A percentile compares a stretch with the other conserved stretches of the same genome.
Conservation (phyloP, 2,888 invertebrate species). For the Tiliacea citrago region DNA sequence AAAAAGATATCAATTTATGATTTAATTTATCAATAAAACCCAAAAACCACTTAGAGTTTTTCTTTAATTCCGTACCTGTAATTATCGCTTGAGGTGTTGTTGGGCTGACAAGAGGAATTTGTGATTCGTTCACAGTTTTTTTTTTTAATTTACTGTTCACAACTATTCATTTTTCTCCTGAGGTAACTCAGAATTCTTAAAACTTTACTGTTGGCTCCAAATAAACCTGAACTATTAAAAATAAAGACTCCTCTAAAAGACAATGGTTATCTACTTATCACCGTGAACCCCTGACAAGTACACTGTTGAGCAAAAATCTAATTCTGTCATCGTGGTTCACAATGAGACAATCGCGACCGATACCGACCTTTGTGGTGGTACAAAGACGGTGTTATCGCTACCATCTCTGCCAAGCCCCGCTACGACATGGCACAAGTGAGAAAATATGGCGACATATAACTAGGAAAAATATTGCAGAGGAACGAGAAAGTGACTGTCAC, state of each 20-base stretch:
- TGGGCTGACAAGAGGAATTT: not conserved
- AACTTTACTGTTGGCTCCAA: not conserved
- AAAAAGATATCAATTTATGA: not conserved
- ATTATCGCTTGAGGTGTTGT: not conserved
- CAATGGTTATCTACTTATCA: constrained; percentile 42
- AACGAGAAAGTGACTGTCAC: not conserved
- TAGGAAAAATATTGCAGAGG: not conserved
- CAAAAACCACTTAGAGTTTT: not conserved
- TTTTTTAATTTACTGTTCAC: not conserved
- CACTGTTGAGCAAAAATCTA: constrained; percentile 68
- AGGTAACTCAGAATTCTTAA: no score
- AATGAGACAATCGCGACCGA: constrained; percentile 75
- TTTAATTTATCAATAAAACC: constrained; percentile 9
- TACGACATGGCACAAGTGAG: constrained; percentile 63
- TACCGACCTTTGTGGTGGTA: constrained; percentile 83
- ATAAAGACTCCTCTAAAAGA: constrained; percentile 36
- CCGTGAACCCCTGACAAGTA: constrained; percentile 51
- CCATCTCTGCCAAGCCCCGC: constrained; percentile 74
- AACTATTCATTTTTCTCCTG: not conserved
- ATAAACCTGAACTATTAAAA: constrained; percentile 15
- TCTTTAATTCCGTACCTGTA: not conserved
- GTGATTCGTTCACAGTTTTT: not conserved
- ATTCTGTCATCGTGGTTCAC: constrained; percentile 68
- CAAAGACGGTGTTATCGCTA: constrained; percentile 80
- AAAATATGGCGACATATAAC: constrained; percentile 40